These are phyloP conservation scores for Dendronephthya gigantea DNA, from an alignment of 64 coral and sea anemone genomes.

Conservation along the genomic window DNA sequence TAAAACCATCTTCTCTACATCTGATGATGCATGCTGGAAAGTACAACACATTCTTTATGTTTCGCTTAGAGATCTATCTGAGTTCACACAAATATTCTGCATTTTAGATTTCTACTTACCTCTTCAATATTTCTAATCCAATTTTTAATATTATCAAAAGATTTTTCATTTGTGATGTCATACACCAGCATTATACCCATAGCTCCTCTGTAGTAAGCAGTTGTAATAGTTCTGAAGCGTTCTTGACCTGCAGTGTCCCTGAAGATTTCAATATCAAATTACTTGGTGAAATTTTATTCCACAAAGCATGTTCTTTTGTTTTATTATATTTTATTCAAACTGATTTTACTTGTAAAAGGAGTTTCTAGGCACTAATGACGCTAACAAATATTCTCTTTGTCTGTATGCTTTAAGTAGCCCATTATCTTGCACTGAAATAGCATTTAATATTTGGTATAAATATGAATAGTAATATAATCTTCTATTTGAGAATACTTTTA, in stretches of 20 bases:
- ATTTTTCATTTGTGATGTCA: slow-evolving; percentile 95
- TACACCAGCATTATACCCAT: slow-evolving; percentile 99
- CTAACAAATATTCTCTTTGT: not conserved
- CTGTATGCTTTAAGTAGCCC: not conserved
- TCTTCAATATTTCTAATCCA: slow-evolving; percentile 99
- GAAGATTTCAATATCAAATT: not conserved
- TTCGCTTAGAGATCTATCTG: not conserved
- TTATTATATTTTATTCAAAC: not conserved
- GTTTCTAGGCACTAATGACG: not conserved
- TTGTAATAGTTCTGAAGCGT: slow-evolving; percentile 91
- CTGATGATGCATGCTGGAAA: slow-evolving; percentile 80
- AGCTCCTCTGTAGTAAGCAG: slow-evolving; percentile 92
- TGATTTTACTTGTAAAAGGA: no score
- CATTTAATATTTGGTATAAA: no score
- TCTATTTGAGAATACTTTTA: no score
- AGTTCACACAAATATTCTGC: not conserved
- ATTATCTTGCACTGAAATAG: no score
- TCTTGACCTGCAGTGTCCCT: slow-evolving; percentile 99
- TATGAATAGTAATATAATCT: no score
- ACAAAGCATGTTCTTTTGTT: not conserved
- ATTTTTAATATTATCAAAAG: slow-evolving; percentile 98
- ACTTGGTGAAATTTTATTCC: not conserved
- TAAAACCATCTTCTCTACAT: slow-evolving; percentile 98
- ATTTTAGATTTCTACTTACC: slow-evolving; percentile 41
- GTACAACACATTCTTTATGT: not conserved